Percentiles rank a stretch among this genome's conserved stretches.
Conservation (phyloP, 2,113 vertebrate species). For the Dipodomys spectabilis region DNA sequence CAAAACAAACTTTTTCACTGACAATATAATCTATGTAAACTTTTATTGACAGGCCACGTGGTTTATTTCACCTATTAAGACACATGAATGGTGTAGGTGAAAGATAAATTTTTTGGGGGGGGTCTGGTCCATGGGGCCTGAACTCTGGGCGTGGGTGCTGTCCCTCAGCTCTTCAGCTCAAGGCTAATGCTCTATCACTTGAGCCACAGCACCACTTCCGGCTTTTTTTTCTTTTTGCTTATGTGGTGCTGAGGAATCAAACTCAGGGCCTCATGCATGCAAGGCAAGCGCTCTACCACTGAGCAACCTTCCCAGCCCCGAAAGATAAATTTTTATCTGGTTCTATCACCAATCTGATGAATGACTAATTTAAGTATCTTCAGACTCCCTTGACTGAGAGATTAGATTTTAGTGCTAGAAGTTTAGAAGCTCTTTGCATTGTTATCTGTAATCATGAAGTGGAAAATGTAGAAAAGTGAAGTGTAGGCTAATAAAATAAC, state of each 20-base stretch:
- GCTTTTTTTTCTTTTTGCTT: too few relatives aligned
- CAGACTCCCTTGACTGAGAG: neutral
- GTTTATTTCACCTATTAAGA: neutral
- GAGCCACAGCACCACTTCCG: too few relatives aligned
- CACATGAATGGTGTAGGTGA: neutral
- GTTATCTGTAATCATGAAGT: neutral
- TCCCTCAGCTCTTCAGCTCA: too few relatives aligned
- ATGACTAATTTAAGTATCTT: neutral
- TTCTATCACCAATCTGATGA: neutral
- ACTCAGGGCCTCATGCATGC: too few relatives aligned
- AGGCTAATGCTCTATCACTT: too few relatives aligned
- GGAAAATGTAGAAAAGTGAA: neutral
- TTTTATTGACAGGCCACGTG: slow-evolving; percentile 8
- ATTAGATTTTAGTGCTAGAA: neutral
- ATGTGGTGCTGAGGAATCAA: too few relatives aligned
- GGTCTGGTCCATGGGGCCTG: too few relatives aligned
- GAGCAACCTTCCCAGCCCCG: too few relatives aligned
- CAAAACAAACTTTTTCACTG: slow-evolving; percentile 72
- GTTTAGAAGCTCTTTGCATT: neutral
- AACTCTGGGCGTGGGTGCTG: too few relatives aligned
- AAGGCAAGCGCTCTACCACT: too few relatives aligned
- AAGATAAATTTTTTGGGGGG: too few relatives aligned
- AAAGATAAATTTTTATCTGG: neutral
- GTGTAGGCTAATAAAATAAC: neutral
- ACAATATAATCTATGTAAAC: slow-evolving; percentile 58